phyloP scores from a whole-genome alignment of 2,888 invertebrate genomes.

The Pharmacophagus antenor region DNA sequence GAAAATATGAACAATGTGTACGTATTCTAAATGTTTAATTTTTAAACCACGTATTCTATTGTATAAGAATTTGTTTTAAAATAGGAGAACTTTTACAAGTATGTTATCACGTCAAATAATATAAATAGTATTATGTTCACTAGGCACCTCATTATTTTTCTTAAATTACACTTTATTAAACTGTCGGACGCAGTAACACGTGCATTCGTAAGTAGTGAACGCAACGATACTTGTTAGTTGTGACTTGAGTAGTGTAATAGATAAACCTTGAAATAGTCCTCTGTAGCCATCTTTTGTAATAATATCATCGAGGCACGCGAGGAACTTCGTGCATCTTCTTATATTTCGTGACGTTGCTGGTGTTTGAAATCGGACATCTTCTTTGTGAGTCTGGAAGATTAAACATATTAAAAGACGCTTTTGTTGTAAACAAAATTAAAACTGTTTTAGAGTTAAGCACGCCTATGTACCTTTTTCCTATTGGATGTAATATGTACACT shows the following conservation, averaged over 20 bases:
- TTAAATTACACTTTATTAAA: slow-evolving; percentile 24
- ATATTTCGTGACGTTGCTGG: slow-evolving; percentile 50
- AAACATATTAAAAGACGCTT: background rate
- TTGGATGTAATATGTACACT: too few species aligned
- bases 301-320: slow-evolving; percentile 47
- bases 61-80: background rate
- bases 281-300: slow-evolving; percentile 48
- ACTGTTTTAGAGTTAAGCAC: too few species aligned
- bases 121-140: background rate
- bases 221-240: slow-evolving; percentile 59
- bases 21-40: background rate
- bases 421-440: background rate
- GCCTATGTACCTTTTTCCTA: too few species aligned
- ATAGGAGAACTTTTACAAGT: background rate
- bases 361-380: slow-evolving; percentile 40
- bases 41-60: background rate
- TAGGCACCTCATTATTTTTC: background rate
- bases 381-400: slow-evolving; percentile 55
- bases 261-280: slow-evolving; percentile 61
- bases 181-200: slow-evolving; percentile 52
- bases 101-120: too few species aligned
- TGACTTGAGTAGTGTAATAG: slow-evolving; percentile 59
- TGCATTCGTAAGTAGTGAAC: slow-evolving; percentile 61
- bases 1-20: too few species aligned
- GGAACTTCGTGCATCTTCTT: slow-evolving; percentile 47